Base-by-base conservation (phyloP, 1,140 invertebrate genomes). In the Psilanteris sp. region DNA sequence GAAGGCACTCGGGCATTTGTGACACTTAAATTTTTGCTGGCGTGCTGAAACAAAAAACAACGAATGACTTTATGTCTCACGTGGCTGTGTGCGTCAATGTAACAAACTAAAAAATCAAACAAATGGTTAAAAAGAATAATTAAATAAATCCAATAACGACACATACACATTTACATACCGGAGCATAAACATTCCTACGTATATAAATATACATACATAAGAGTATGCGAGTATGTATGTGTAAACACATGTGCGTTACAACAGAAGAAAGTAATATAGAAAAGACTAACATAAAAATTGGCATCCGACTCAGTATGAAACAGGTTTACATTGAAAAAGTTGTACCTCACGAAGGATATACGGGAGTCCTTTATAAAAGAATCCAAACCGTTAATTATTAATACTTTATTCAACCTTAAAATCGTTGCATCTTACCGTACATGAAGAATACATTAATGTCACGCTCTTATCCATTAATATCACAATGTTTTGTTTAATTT, bases 1-100 rank as follows among this genome's bases (percentile, higher is more conserved):
- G 73, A 89, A 90, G 34, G 80, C 81, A 73, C 86, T 85, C 9
- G 82, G 82, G 77, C 89, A 90, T 11, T 83, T 83, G 18, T 74
- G 72, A 75, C 88, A 89, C 15, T 80, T 77, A 76, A 78, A 87
- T 55, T 62, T 54, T 78, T 64, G 70, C 59, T 68, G 48, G 24
- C 20, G 29, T 29, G 55, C 79, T 80, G 72, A 62, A 68, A 71
- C 37, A 76, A 31, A 62, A 71, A 66, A 54, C 26, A 22, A 34
- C 15, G 43, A 22, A 34, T 14, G 6, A 61, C 2, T 46, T 71
- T 61, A 71, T 71, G 54, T 16, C 29, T 44, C 27, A 2, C 31
- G 15, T 43, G 50, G 31, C 18, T 31, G 18, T 13, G 3, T 1
- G 1, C 14, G 14, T 37, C 13, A 34, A 48, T 39, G 22, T 20